Evolutionary conservation across 1,140 invertebrate genomes (phyloP), one percentile per base, ranked within the genome.

Genomic region (Maconellicoccus hirsutus): DNA sequence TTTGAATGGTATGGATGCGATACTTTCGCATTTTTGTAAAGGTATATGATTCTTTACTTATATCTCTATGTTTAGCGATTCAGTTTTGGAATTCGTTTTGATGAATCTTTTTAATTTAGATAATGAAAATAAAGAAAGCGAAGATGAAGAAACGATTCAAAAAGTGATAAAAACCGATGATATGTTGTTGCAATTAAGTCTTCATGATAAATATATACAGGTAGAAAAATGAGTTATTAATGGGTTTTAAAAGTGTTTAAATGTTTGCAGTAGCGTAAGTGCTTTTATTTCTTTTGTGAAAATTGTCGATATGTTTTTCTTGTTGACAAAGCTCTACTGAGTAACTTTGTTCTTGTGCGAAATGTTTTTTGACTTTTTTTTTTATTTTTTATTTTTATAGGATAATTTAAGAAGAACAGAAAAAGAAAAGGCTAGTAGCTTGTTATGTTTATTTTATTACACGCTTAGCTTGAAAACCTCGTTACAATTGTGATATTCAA

Each of bases 341-440:
- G n/a, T n/a, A n/a, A n/a, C n/a, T 33, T 33, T 33, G 3, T 6
- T 12, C 3, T 59, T 59, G 16, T 59, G 3, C 4, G 6, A 59
- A 59, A 59, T 59, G 52, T 22, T 19, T n/a, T 7, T 59, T 4
- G 12, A 6, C 12, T 59, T 59, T 59, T 22, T 22, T 19, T 19
- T 7, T 59, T n/a, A 22, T 66, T 25, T 66, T 6, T 59, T 7
- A 7, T 66, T 23, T 66, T 66, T 26, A 19, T 66, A 66, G 61
- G 61, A 66, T 66, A 66, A 66, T 66, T 66, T 66, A 66, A 23
- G 61, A 66, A 66, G 61, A 66, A 8, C 25, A 22, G 61, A 66
- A 66, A 66, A 66, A 66, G 61, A 66, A 66, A 66, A 66, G 61
- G 61, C 61, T 66, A 26, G 61, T 66, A 66, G 61, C 61, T 66